These are phyloP conservation scores for Onchidella celtica DNA, from an alignment of 2,888 invertebrate genomes.

Conservation along the genomic window DNA sequence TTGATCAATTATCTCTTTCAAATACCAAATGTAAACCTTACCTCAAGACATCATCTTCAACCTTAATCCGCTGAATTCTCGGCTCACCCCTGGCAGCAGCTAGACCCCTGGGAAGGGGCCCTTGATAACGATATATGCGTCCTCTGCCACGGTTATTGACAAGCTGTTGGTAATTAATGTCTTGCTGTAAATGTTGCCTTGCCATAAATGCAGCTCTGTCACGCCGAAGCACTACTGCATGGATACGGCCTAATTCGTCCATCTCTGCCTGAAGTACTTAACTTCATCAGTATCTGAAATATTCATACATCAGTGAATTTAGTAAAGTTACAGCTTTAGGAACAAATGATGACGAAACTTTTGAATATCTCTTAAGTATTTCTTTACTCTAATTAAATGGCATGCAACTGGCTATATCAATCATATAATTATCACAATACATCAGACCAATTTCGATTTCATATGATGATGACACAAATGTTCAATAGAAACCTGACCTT, in stretches of 20 bases:
- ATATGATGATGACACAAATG: too few species aligned
- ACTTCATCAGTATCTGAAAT: slow-evolving; percentile 32
- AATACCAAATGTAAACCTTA: too few species aligned
- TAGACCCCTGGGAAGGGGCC: slow-evolving; percentile 3
- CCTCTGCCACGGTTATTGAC: slow-evolving; percentile 42
- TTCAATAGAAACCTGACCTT: too few species aligned
- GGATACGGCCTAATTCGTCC: slow-evolving; percentile 37
- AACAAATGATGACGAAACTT: too few species aligned
- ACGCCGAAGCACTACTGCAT: slow-evolving; percentile 32
- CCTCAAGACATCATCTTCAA: slow-evolving; percentile 49
- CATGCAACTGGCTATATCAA: too few species aligned
- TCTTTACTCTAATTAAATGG: too few species aligned
- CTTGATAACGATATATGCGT: slow-evolving; percentile 28
- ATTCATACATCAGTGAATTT: background rate
- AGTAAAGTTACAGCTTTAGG: background rate
- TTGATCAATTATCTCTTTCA: too few species aligned
- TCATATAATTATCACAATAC: too few species aligned
- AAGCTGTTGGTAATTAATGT: slow-evolving; percentile 22
- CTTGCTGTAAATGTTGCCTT: slow-evolving; percentile 36
- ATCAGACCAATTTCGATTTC: too few species aligned
- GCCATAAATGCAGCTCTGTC: slow-evolving; percentile 26
- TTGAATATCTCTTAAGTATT: too few species aligned
- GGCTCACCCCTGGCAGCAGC: slow-evolving; percentile 20
- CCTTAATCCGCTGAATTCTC: slow-evolving; percentile 35
- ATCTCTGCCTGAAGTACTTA: background rate